Evolutionary conservation across 2,888 invertebrate species (phyloP).

Genomic region (Agriopis aurantiaria): DNA sequence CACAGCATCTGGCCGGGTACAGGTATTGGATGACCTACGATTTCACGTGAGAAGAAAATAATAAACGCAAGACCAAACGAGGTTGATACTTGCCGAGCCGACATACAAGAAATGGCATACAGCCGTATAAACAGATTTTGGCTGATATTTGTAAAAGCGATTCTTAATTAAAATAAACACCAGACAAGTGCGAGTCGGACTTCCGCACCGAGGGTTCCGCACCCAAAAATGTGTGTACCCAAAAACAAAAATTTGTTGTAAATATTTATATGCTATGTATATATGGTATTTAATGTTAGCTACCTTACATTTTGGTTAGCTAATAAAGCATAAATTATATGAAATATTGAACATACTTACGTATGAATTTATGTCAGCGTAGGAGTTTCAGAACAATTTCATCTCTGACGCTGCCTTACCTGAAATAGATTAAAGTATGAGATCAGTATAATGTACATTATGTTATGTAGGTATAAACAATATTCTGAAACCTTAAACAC

Average conservation of each 20-base stretch:
- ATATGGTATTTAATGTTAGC: no score
- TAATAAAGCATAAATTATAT: no score
- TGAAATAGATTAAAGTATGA: constrained; percentile 1
- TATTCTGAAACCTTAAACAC: no score
- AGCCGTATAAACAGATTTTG: background rate
- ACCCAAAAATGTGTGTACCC: no score
- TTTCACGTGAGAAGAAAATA: constrained; percentile 60
- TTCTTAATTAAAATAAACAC: no score
- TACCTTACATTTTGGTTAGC: no score
- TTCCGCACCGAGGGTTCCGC: no score
- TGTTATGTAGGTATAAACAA: no score
- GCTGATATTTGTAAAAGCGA: background rate
- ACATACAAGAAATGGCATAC: background rate
- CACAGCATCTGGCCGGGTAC: constrained; percentile 76
- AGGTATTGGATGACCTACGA: constrained; percentile 78
- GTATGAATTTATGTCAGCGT: background rate
- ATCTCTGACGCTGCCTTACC: background rate
- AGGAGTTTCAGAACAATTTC: background rate
- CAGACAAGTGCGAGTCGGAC: no score
- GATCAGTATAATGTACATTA: background rate
- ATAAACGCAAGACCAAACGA: constrained; percentile 29
- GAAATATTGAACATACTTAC: background rate
- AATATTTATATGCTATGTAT: no score
- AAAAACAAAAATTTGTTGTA: no score
- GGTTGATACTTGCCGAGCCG: constrained; percentile 53